Conservation (phyloP, 2,888 invertebrate genomes). For the Himalopsyche anomala region DNA sequence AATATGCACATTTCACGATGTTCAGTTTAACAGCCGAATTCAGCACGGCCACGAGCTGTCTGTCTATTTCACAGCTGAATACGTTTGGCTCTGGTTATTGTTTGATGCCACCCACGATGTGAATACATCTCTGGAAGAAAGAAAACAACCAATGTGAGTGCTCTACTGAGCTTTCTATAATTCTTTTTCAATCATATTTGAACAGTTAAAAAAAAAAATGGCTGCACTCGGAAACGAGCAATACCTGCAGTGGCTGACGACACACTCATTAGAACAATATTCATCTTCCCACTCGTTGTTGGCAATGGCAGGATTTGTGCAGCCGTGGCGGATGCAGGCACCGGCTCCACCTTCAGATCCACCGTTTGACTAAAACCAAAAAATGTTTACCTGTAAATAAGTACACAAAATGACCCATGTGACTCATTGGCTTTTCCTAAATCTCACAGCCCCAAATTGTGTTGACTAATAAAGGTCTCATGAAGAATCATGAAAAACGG, state of each 20-base stretch:
- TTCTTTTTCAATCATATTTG: too few species aligned
- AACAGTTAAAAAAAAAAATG: too few species aligned
- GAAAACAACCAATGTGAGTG: background rate
- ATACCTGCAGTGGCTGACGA: conserved; percentile 94
- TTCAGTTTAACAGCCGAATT: conserved; percentile 35
- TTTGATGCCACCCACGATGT: conserved; percentile 92
- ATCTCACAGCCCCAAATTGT: too few species aligned
- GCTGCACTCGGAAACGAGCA: background rate
- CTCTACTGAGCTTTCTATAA: too few species aligned
- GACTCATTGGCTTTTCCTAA: too few species aligned
- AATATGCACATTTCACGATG: conserved; percentile 59
- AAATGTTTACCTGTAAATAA: too few species aligned
- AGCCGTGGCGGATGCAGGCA: conserved; percentile 92
- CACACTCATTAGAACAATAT: conserved; percentile 98
- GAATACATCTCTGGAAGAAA: conserved; percentile 87
- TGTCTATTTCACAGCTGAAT: conserved; percentile 86
- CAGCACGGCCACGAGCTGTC: conserved; percentile 16
- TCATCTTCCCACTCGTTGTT: conserved; percentile 98
- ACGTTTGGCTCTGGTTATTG: conserved; percentile 87
- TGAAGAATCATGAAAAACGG: too few species aligned
- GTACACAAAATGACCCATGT: too few species aligned
- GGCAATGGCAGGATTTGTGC: conserved; percentile 92
- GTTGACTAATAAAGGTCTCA: too few species aligned
- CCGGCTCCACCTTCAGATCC: conserved; percentile 73
- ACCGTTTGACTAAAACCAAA: conserved; percentile 70